phyloP scores from a whole-genome alignment of 37 sponge, comb jelly and placozoan species.

The Crambe crambe region DNA sequence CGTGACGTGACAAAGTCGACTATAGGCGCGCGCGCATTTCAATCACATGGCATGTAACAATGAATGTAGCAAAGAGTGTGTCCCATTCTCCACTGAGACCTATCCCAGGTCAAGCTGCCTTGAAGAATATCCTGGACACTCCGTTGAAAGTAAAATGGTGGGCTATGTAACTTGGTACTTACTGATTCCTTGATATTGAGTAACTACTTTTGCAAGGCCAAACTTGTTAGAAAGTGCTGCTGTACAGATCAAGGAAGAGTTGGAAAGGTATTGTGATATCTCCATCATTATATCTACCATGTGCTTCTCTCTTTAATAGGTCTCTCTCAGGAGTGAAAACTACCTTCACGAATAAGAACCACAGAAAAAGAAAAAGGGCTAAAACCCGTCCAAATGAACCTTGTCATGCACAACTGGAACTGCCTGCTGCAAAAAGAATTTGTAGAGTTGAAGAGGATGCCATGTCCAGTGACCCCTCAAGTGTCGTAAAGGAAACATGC shows the following conservation, averaged over 20 bases:
- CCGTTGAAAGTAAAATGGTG: constrained; percentile 57
- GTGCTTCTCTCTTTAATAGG: not conserved
- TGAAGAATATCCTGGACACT: constrained; percentile 54
- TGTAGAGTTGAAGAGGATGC: too few relatives aligned
- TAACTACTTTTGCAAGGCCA: not conserved
- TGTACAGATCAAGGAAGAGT: not conserved
- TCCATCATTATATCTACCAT: not conserved
- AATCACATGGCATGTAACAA: not conserved
- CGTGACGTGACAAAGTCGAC: not conserved
- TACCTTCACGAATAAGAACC: not conserved
- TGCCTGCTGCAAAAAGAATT: too few relatives aligned
- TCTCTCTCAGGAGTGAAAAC: constrained; percentile 12
- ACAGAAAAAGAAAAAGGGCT: not conserved
- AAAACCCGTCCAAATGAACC: too few relatives aligned
- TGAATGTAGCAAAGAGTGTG: constrained; percentile 22
- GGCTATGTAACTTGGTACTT: not conserved
- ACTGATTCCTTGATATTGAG: not conserved
- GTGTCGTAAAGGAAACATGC: too few relatives aligned
- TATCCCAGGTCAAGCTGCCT: not conserved
- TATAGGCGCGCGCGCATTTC: not conserved
- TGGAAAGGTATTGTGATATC: not conserved
- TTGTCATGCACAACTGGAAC: too few relatives aligned
- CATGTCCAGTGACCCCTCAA: too few relatives aligned
- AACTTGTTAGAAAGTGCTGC: not conserved
- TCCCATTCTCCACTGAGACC: constrained; percentile 44